Evolutionary conservation across 2,888 invertebrate species (phyloP).

Genomic region (Agrotis segetum): DNA sequence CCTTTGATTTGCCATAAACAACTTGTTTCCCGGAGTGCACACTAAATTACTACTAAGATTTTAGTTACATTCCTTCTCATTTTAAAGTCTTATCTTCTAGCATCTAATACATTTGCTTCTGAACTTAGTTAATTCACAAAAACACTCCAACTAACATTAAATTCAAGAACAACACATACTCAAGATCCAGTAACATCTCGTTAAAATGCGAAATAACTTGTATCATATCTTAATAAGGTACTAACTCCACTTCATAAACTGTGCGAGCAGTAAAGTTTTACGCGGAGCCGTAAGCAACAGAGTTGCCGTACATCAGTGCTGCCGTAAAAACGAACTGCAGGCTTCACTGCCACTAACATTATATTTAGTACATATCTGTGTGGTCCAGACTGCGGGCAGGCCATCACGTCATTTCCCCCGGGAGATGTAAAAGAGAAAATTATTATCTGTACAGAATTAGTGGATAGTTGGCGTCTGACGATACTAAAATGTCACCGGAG

Average conservation of each 20-base stretch:
- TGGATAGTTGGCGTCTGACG: not conserved
- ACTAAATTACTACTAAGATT: no score
- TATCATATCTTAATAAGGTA: constrained; percentile 59
- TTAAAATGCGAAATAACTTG: constrained; percentile 28
- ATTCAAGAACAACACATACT: not conserved
- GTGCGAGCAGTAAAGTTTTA: constrained; percentile 50
- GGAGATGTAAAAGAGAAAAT: not conserved
- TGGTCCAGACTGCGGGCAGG: constrained; percentile 22
- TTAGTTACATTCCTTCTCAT: no score
- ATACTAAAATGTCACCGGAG: not conserved
- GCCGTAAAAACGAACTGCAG: constrained; percentile 46
- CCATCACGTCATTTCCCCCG: constrained; percentile 31
- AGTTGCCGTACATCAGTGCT: constrained; percentile 43
- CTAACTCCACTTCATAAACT: constrained; percentile 56
- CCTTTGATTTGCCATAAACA: not conserved
- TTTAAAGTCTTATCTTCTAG: no score
- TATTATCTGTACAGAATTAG: not conserved
- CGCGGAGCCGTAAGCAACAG: constrained; percentile 44
- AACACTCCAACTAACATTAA: no score
- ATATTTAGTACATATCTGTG: constrained; percentile 42
- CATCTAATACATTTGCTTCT: no score
- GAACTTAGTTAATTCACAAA: not conserved
- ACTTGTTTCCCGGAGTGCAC: not conserved
- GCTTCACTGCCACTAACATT: constrained; percentile 38
- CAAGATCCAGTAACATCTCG: not conserved